These are phyloP conservation scores for Dendrophyllia cribrosa DNA, from an alignment of 64 coral and sea anemone genomes.

Conservation along the genomic window DNA sequence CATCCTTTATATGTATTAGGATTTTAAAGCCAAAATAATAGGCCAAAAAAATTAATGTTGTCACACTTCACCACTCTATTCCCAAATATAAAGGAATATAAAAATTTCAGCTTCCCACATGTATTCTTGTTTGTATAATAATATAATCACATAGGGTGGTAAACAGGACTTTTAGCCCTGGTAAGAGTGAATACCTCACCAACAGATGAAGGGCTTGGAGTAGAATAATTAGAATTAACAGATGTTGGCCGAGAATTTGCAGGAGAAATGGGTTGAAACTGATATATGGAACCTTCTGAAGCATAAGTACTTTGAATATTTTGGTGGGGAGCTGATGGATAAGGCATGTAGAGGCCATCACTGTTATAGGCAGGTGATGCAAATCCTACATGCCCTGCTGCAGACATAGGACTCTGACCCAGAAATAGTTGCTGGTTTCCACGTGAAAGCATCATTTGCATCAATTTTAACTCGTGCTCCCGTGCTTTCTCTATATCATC, in stretches of 20 bases:
- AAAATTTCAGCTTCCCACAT: no score
- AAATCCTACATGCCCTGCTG: background rate
- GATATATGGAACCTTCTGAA: background rate
- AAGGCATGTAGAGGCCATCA: background rate
- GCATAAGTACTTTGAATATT: background rate
- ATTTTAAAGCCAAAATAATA: no score
- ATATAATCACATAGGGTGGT: no score
- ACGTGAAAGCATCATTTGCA: slow-evolving; percentile 18
- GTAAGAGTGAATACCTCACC: background rate
- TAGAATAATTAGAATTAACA: background rate
- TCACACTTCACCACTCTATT: no score
- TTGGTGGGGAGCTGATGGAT: background rate
- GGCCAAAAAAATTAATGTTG: no score
- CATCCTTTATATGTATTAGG: no score
- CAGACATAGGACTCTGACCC: slow-evolving; percentile 14
- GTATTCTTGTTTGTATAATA: no score
- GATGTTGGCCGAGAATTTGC: background rate
- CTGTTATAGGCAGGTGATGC: background rate
- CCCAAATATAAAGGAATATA: no score
- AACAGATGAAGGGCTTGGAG: background rate
- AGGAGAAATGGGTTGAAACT: slow-evolving; percentile 12
- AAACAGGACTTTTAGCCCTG: no score
- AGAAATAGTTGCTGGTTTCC: slow-evolving; percentile 3
- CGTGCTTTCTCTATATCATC: slow-evolving; percentile 56
- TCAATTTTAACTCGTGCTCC: slow-evolving; percentile 45